Base-by-base conservation (phyloP, 1,140 invertebrate species). In the Scylla paramamosain region DNA sequence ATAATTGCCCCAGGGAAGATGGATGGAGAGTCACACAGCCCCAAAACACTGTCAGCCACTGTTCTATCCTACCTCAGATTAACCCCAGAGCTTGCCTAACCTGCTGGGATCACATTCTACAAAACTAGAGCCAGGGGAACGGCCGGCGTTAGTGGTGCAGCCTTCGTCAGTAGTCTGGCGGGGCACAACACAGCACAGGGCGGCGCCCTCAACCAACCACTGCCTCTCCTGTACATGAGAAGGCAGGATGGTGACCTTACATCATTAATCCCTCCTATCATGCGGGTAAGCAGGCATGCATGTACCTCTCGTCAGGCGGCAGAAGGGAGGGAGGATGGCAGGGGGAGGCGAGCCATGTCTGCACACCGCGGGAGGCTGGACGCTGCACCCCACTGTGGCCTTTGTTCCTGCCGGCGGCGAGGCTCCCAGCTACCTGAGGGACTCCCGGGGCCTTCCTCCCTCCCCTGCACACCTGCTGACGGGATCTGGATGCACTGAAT, bases 351-450 rank as follows among this genome's bases (percentile, higher is more conserved):
- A 4, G 86, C 28, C 31, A 46, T 32, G 86, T 16, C 86, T 14
- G 12, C 31, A 46, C 31, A 16, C 31, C 86, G 28, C 86, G 86
- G 86, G 86, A 46, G 31, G 48, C 28, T 31, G 48, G 39, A 12
- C 89, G 39, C 93, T 67, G 52, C 83, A n/a, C 67, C 93, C 32
- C 52, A 77, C 87, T 94, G 59, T 90, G 48, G 87, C 45, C 93
- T 94, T 94, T 94, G 93, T 94, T 94, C 87, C 93, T 94, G 87
- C 93, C 77, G 93, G 32, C 90, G 87, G 52, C 77, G 20, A 77
- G n/a, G 25, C 82, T 77, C 31, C 28, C 89, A 90, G 48, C 77
- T 67, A 52, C 87, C 90, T 90, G 77, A 82, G 87, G 46, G 59
- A 82, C 89, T 87, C 93, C 46, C 28, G 28, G 12, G 59, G 29